Percentiles rank a stretch among this genome's conserved stretches.
Conservation (phyloP, 2,113 vertebrate genomes). For the Mellivora capensis region DNA sequence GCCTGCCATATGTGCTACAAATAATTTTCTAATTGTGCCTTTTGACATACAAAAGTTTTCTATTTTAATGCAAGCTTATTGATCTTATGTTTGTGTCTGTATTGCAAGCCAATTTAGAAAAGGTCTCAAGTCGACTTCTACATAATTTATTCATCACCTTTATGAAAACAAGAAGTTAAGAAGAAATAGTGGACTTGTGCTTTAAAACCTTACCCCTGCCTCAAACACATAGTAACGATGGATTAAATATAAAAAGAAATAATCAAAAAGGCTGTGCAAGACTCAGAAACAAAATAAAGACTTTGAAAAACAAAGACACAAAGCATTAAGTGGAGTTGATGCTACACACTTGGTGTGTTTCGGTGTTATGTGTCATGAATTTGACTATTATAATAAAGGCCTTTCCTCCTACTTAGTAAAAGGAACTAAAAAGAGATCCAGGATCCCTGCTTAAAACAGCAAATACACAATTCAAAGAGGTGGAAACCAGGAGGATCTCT, state of each 20-base stretch:
- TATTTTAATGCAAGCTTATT: not conserved
- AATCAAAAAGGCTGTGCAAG: not conserved
- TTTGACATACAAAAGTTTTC: not conserved
- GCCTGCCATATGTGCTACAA: not conserved
- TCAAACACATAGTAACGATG: not conserved
- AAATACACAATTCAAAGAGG: not conserved
- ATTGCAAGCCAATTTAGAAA: not conserved
- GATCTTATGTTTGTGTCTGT: not conserved
- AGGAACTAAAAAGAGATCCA: not conserved
- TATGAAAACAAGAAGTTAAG: not conserved
- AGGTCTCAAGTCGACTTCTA: not conserved
- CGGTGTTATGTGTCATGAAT: not conserved
- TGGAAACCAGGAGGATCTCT: not conserved
- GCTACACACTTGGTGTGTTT: not conserved
- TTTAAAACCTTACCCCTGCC: not conserved
- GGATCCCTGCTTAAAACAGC: not conserved
- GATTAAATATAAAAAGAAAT: not conserved
- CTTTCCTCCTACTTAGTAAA: not conserved
- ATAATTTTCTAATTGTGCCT: not conserved
- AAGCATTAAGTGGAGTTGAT: not conserved
- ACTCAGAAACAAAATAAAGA: slow-evolving; percentile 29
- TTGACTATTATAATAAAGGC: not conserved
- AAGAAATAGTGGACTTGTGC: slow-evolving; percentile 2
- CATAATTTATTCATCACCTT: not conserved
- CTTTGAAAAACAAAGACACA: not conserved